Evolutionary conservation across 2,113 vertebrate species (phyloP), one percentile per base, ranked within the genome.

Genomic region (Prochilodus magdalenae): DNA sequence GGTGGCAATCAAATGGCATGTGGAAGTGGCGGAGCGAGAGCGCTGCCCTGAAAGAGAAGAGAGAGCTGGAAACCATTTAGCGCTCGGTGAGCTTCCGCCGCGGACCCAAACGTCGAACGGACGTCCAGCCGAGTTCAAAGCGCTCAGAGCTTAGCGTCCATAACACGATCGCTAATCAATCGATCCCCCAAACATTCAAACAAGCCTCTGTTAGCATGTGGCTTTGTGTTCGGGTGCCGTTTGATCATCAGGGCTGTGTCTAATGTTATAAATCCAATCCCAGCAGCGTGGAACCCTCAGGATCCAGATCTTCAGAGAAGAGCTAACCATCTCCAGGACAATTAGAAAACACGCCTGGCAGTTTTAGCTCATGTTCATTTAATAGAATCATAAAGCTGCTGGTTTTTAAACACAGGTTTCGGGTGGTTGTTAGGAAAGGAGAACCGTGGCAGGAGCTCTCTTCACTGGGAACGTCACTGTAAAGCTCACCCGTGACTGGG

Each of bases 21-120:
- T 90, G 92, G 89, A 93, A 92, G 90, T 89, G 80, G 83, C 49
- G 29, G 71, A 75, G 82, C 67, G 7, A 12, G 60, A 81, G 86
- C 86, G 33, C 33, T 88, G 44, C 51, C 51, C 85, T 84, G 85
- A 82, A 76, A 84, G 81, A 81, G 24, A 62, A 59, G 70, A 74
- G 72, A 84, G 89, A 89, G 86, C 87, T 87, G 84, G 89, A 82
- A 87, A 85, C 80, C 72, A 86, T 92, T 92, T 91, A 82, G 87
- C 84, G 86, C 79, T 83, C 82, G 70, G 22, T 49, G 62, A 73
- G n/a, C n/a, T n/a, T n/a, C n/a, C n/a, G n/a, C n/a, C n/a, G n/a
- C 72, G 76, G 16, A 33, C 44, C 73, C 12, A 83, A 84, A 88
- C 86, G 89, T 83, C 88, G 51, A 4, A 2, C 90, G 86, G 84